A percentile compares a stretch with the other conserved stretches of the same genome.
These are phyloP conservation scores for Cecidostiba fungosa DNA, from an alignment of 2,888 invertebrate species.

Conservation along the genomic window DNA sequence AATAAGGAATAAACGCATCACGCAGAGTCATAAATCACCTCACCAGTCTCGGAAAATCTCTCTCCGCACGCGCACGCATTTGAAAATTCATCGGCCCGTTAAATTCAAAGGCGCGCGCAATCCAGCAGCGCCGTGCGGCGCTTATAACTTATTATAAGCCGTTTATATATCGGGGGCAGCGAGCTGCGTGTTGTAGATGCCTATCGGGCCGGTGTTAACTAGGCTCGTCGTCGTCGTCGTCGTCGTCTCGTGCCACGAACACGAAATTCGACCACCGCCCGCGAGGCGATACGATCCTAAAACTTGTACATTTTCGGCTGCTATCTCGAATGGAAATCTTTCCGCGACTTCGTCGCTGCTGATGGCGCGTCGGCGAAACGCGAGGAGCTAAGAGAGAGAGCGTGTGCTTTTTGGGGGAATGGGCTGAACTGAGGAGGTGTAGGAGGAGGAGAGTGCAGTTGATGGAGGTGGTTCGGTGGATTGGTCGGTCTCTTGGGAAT, in stretches of 20 bases:
- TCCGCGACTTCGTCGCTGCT: constrained; percentile 33
- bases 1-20: not conserved
- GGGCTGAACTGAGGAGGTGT: not conserved
- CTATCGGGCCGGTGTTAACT: constrained; percentile 72
- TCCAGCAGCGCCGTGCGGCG: not conserved
- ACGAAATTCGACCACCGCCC: constrained; percentile 56
- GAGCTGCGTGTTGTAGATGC: constrained; percentile 67
- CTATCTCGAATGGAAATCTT: constrained; percentile 56
- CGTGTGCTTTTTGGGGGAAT: not conserved
- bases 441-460: not conserved
- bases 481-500: not conserved
- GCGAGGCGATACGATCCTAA: constrained; percentile 55
- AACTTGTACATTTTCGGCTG: constrained; percentile 52
- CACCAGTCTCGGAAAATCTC: not conserved
- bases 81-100: constrained; percentile 22
- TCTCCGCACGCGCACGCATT: not conserved
- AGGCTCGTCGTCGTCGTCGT: constrained; percentile 62
- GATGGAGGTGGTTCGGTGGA: not conserved
- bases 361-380: constrained; percentile 24
- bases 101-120: not conserved
- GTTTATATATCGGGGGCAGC: constrained; percentile 41
- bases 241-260: constrained; percentile 20
- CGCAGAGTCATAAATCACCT: not conserved
- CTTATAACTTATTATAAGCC: constrained; percentile 52
- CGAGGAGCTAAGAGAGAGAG: not conserved